Conservation (phyloP, 2,797 vertebrate genomes). For the Microctenopoma lineatum region DNA sequence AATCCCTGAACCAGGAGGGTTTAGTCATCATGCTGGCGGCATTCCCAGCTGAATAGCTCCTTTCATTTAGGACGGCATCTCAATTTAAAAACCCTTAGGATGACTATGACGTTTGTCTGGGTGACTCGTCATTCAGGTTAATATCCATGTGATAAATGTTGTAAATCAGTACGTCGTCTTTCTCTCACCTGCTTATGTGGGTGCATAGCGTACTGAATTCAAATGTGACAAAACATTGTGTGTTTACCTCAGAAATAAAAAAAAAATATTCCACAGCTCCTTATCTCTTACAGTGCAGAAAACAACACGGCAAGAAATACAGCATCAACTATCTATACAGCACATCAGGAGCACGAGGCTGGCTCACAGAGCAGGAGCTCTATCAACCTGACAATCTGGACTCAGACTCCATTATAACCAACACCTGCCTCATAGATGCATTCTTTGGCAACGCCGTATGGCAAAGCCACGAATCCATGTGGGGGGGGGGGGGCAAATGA, state of each 20-base stretch:
- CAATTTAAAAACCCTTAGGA: constrained; percentile 32
- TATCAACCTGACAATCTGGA: constrained; percentile 5
- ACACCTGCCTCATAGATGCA: constrained; percentile 22
- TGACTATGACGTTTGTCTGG: background rate
- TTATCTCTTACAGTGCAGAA: constrained; percentile 11
- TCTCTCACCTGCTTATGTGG: constrained; percentile 5
- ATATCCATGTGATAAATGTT: constrained; percentile 24
- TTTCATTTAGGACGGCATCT: constrained; percentile 18
- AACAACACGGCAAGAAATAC: background rate
- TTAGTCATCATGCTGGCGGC: constrained; percentile 18
- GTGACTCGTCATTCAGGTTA: constrained; percentile 26
- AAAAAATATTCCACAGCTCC: background rate
- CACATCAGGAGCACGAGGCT: constrained; percentile 3
- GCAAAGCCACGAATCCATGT: constrained; percentile 5
- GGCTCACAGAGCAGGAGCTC: background rate
- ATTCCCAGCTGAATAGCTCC: constrained; percentile 24
- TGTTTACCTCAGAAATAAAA: constrained; percentile 15
- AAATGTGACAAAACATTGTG: constrained; percentile 16
- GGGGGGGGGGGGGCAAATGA: constrained; percentile 5
- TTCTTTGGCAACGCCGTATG: constrained; percentile 30
- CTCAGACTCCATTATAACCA: constrained; percentile 21
- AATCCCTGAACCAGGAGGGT: constrained; percentile 8
- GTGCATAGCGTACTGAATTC: constrained; percentile 14
- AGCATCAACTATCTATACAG: background rate
- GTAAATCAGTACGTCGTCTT: constrained; percentile 21